These are phyloP conservation scores for Pelmatolapia mariae DNA, from an alignment of 2,113 vertebrate genomes.

Conservation along the genomic window DNA sequence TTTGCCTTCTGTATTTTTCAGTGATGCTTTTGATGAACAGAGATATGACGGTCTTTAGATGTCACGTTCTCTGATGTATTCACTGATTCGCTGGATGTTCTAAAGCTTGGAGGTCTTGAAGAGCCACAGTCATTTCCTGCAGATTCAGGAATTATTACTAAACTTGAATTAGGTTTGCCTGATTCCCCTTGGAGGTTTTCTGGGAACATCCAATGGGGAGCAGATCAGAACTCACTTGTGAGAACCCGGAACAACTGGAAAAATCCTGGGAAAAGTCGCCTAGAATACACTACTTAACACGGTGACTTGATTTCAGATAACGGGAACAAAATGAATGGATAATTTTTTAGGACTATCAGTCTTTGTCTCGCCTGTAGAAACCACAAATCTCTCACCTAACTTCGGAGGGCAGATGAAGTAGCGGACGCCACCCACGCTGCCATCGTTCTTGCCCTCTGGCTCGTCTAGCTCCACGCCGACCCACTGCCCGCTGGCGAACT, in stretches of 20 bases:
- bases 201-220: background rate
- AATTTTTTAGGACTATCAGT: background rate
- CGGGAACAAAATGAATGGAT: background rate
- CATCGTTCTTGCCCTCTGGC: conserved; percentile 88
- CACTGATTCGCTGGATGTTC: background rate
- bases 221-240: background rate
- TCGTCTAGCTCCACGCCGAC: conserved; percentile 90
- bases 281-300: background rate
- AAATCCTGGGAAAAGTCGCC: background rate
- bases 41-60: background rate
- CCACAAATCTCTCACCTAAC: conserved; percentile 67
- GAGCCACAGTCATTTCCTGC: background rate
- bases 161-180: accelerated
- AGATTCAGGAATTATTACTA: background rate
- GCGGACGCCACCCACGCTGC: conserved; percentile 86
- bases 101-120: background rate
- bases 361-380: background rate
- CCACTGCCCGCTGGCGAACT: conserved; percentile 93
- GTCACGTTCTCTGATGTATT: background rate
- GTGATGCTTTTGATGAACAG: background rate
- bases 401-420: conserved; percentile 92
- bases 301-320: background rate
- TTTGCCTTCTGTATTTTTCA: background rate
- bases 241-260: accelerated
- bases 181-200: background rate